Evolutionary conservation across 2,888 invertebrate genomes (phyloP).

Genomic region (Cerastis leucographa): DNA sequence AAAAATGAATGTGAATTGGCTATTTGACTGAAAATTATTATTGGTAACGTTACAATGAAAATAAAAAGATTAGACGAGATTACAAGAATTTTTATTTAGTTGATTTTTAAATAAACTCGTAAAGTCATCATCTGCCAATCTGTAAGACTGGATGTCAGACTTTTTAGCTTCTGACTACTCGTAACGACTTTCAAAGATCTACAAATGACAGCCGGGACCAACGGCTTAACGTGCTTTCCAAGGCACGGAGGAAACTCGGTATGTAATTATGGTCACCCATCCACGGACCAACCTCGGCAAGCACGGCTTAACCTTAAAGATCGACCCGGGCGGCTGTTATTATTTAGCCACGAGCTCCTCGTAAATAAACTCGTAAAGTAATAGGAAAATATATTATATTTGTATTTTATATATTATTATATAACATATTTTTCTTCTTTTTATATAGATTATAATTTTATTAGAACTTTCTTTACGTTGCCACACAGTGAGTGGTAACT

Average conservation of each 20-base stretch:
- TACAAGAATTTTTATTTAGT: conserved; percentile 5
- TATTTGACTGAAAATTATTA: conserved; percentile 16
- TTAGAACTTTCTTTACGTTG: conserved; percentile 42
- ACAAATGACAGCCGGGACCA: too few species aligned
- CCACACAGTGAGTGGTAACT: conserved; percentile 57
- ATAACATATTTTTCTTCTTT: not conserved
- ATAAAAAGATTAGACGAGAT: conserved; percentile 2
- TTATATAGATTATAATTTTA: not conserved
- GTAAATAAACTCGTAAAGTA: not conserved
- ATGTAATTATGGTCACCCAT: too few species aligned
- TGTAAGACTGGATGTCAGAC: too few species aligned
- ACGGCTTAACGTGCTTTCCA: too few species aligned
- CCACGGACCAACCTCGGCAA: too few species aligned
- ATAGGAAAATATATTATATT: conserved; percentile 11
- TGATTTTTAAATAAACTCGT: conserved; percentile 1
- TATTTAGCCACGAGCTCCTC: too few species aligned
- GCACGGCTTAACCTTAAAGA: too few species aligned
- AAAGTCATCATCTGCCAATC: too few species aligned
- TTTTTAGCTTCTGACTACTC: too few species aligned
- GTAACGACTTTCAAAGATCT: too few species aligned
- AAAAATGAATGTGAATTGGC: conserved; percentile 32
- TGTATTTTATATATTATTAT: not conserved
- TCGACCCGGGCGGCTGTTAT: too few species aligned
- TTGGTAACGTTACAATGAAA: conserved; percentile 15
- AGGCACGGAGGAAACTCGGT: too few species aligned